A percentile compares a stretch with the other conserved stretches of the same genome.
These are phyloP conservation scores for Cuculus canorus DNA, from an alignment of 2,797 vertebrate species.

Conservation along the genomic window DNA sequence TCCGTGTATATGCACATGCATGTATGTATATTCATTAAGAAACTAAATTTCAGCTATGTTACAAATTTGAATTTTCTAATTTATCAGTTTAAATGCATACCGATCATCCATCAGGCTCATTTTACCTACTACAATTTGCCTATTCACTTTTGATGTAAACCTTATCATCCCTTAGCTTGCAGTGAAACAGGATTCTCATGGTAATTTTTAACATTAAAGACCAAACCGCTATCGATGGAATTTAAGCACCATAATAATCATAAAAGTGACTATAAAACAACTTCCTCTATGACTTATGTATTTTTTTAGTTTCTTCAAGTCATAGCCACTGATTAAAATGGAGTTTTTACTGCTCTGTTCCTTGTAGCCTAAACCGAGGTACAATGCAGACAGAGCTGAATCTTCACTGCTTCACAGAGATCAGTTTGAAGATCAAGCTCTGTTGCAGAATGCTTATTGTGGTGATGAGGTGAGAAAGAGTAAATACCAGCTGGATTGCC, in stretches of 20 bases:
- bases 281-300: not conserved
- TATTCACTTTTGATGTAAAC: constrained; percentile 30
- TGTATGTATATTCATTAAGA: not conserved
- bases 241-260: constrained; percentile 3
- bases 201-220: constrained; percentile 52
- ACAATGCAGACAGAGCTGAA: not conserved
- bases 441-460: not conserved
- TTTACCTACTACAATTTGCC: constrained; percentile 11
- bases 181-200: constrained; percentile 37
- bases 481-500: not conserved
- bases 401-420: not conserved
- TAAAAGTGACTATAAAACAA: not conserved
- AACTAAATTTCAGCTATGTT: not conserved
- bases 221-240: not conserved
- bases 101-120: constrained; percentile 15
- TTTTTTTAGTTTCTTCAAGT: not conserved
- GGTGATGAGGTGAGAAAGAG: not conserved
- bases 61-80: constrained; percentile 27
- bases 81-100: constrained; percentile 37
- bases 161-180: constrained; percentile 11
- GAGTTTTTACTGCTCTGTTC: not conserved
- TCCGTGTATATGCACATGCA: not conserved
- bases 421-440: not conserved
- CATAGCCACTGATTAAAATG: constrained; percentile 14
- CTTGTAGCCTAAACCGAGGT: not conserved